Evolutionary conservation across 2,888 invertebrate species (phyloP).

Genomic region (Cordilura impudica): DNA sequence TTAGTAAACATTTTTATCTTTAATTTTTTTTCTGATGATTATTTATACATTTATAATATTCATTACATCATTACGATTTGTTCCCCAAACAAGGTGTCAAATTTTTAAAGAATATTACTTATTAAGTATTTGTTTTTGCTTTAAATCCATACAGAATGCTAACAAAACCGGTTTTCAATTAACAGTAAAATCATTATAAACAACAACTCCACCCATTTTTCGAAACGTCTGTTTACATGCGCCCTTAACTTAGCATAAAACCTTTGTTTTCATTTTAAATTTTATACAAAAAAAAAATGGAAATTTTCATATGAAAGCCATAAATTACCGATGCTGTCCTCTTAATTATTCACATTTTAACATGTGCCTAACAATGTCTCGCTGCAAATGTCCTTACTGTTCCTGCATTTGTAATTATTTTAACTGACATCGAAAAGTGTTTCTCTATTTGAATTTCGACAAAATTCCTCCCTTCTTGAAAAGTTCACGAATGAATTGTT

Average conservation of each 20-base stretch:
- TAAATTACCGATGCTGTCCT: constrained; percentile 73
- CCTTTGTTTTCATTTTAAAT: constrained; percentile 69
- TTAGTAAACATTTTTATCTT: no score
- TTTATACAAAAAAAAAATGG: constrained; percentile 65
- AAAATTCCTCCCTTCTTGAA: constrained; percentile 38
- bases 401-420: constrained; percentile 70
- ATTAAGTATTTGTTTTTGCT: not conserved
- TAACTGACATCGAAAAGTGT: constrained; percentile 53
- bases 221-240: constrained; percentile 69
- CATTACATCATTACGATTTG: not conserved
- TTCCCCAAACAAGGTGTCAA: not conserved
- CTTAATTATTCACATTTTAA: constrained; percentile 73
- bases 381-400: constrained; percentile 61
- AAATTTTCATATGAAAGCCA: constrained; percentile 66
- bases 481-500: not conserved
- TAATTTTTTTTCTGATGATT: no score
- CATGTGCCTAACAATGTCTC: constrained; percentile 36
- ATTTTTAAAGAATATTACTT: not conserved
- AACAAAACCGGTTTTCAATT: constrained; percentile 56
- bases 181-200: constrained; percentile 41
- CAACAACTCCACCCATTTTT: constrained; percentile 50
- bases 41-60: not conserved
- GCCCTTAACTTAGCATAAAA: constrained; percentile 75
- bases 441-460: constrained; percentile 12
- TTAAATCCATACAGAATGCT: not conserved